These are phyloP conservation scores for Pseudomyrmex gracilis DNA, from an alignment of 1,140 invertebrate species.

Conservation along the genomic window DNA sequence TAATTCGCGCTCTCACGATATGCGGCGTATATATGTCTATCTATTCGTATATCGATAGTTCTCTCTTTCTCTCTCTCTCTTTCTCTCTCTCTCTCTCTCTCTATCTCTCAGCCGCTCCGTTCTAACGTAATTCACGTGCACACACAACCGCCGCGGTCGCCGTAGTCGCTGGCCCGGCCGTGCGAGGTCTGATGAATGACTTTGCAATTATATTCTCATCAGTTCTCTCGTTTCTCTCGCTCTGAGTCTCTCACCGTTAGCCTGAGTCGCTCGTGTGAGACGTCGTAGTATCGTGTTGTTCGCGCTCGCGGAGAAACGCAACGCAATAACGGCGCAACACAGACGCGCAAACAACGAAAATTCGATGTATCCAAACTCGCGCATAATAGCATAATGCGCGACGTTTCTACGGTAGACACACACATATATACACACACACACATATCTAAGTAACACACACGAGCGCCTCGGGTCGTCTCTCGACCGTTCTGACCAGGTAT, in stretches of 20 bases:
- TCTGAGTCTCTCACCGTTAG: conserved; percentile 62
- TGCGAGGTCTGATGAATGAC: conserved; percentile 78
- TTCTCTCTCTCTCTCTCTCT: neutral
- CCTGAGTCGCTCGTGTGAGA: conserved; percentile 29
- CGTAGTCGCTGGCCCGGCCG: conserved; percentile 17
- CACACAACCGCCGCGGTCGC: conserved; percentile 26
- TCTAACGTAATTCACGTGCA: conserved; percentile 69
- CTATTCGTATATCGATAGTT: conserved; percentile 12
- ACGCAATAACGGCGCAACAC: too few species aligned
- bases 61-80: neutral
- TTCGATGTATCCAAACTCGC: too few species aligned
- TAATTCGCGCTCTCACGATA: conserved; percentile 36
- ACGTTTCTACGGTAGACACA: too few species aligned
- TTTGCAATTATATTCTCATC: conserved; percentile 77
- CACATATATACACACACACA: too few species aligned
- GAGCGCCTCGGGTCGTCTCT: neutral
- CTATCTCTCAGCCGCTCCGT: conserved; percentile 63
- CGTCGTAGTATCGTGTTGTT: neutral
- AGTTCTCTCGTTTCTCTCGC: conserved; percentile 40
- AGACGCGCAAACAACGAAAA: too few species aligned
- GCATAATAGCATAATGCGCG: too few species aligned
- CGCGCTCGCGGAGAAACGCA: conserved; percentile 28
- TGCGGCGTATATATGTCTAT: conserved; percentile 5
- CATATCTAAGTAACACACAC: too few species aligned
- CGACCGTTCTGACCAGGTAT: conserved; percentile 53